These are phyloP conservation scores for Nebria brevicollis DNA, from an alignment of 2,888 invertebrate genomes.

Conservation along the genomic window DNA sequence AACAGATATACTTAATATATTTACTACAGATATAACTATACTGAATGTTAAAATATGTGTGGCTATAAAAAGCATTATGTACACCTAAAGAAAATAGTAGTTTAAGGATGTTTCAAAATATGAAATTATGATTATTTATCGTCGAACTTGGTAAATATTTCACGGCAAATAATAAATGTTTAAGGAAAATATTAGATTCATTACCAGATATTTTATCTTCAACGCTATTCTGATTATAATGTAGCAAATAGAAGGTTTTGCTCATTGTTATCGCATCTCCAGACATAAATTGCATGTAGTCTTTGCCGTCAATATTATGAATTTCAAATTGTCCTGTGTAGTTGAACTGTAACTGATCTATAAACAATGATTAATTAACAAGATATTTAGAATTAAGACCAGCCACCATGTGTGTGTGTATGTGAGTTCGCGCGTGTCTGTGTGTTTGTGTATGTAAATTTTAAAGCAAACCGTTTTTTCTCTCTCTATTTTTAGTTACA, in stretches of 20 bases:
- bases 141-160: too few relatives aligned
- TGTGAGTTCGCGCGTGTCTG: too few relatives aligned
- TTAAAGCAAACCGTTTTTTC: too few relatives aligned
- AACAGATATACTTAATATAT: too few relatives aligned
- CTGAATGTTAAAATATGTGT: too few relatives aligned
- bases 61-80: too few relatives aligned
- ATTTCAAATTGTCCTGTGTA: not conserved
- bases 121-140: not conserved
- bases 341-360: not conserved
- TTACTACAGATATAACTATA: too few relatives aligned
- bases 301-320: not conserved
- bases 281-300: not conserved
- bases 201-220: not conserved
- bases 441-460: too few relatives aligned
- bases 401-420: too few relatives aligned
- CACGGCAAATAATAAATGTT: not conserved
- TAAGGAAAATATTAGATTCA: not conserved
- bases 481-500: too few relatives aligned
- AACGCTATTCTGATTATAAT: not conserved
- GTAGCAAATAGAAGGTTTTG: not conserved
- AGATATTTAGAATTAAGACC: too few relatives aligned
- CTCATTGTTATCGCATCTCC: not conserved
- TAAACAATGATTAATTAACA: not conserved
- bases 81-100: not conserved
- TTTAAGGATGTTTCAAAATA: not conserved